These are phyloP conservation scores for Mizuhopecten yessoensis DNA, from an alignment of 1,140 invertebrate genomes.

Conservation along the genomic window DNA sequence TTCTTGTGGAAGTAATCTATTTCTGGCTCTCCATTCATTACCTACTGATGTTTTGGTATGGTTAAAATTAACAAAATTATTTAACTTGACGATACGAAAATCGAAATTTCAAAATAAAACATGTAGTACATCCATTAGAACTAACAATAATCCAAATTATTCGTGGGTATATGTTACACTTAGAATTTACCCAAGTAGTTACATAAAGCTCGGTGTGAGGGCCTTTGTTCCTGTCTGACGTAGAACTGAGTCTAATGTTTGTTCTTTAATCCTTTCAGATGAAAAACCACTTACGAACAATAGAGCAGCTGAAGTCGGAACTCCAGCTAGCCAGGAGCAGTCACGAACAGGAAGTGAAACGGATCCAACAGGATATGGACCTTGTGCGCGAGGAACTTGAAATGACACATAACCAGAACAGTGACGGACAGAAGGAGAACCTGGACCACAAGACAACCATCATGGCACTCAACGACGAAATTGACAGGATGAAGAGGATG, in stretches of 20 bases:
- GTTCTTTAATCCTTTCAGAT: constrained; percentile 67
- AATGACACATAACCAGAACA: constrained; percentile 68
- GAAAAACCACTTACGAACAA: constrained; percentile 79
- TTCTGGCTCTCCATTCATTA: background rate
- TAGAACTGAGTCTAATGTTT: background rate
- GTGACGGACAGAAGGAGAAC: constrained; percentile 69
- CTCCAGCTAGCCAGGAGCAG: constrained; percentile 71
- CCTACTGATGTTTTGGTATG: background rate
- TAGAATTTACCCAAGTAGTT: too few species aligned
- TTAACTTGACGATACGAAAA: background rate
- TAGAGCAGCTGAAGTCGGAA: constrained; percentile 81
- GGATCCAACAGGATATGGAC: constrained; percentile 77
- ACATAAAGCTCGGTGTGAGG: background rate
- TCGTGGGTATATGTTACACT: too few species aligned
- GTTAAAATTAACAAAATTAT: background rate
- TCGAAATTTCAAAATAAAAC: background rate
- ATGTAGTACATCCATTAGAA: background rate
- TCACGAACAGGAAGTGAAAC: constrained; percentile 76
- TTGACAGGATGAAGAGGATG: constrained; percentile 72
- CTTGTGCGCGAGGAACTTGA: constrained; percentile 70
- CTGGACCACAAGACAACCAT: constrained; percentile 73
- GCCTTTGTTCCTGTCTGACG: background rate
- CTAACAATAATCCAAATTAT: too few species aligned
- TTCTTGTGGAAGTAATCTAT: background rate
- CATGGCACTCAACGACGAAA: constrained; percentile 73